These are phyloP conservation scores for Lagorchestes hirsutus DNA, from an alignment of 2,797 vertebrate genomes.

Conservation along the genomic window DNA sequence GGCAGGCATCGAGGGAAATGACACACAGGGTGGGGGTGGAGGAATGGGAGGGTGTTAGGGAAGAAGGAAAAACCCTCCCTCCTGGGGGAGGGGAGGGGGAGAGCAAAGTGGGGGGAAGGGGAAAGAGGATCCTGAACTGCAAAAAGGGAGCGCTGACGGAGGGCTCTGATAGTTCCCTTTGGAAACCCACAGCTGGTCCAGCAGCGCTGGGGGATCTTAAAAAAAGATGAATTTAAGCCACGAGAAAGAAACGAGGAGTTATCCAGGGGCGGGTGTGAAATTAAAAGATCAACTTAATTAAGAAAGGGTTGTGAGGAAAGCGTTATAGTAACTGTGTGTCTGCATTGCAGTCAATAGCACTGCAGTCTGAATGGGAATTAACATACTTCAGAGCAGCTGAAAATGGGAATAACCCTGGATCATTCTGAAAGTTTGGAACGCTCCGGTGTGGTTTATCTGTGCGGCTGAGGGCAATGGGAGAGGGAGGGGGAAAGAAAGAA, in stretches of 20 bases:
- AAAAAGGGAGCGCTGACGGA: constrained; percentile 63
- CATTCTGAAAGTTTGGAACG: constrained; percentile 29
- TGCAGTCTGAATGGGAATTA: constrained; percentile 76
- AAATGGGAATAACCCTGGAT: not conserved
- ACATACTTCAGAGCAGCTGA: constrained; percentile 35
- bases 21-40: constrained; percentile 78
- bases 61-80: constrained; percentile 18
- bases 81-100: not conserved
- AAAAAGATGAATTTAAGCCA: constrained; percentile 77
- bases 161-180: constrained; percentile 75
- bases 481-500: not conserved
- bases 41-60: constrained; percentile 79
- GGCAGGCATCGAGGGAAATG: constrained; percentile 82
- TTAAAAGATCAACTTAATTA: constrained; percentile 81
- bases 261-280: constrained; percentile 64
- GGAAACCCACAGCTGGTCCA: constrained; percentile 76
- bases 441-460: accelerated
- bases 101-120: constrained; percentile 60
- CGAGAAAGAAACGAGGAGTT: constrained; percentile 48
- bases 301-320: constrained; percentile 67
- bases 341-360: constrained; percentile 84
- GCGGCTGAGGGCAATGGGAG: not conserved
- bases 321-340: constrained; percentile 59
- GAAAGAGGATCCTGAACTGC: constrained; percentile 56
- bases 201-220: constrained; percentile 20